A percentile compares a stretch with the other conserved stretches of the same genome.
Conservation (phyloP, 2,888 invertebrate genomes). For the Endotricha flammealis region DNA sequence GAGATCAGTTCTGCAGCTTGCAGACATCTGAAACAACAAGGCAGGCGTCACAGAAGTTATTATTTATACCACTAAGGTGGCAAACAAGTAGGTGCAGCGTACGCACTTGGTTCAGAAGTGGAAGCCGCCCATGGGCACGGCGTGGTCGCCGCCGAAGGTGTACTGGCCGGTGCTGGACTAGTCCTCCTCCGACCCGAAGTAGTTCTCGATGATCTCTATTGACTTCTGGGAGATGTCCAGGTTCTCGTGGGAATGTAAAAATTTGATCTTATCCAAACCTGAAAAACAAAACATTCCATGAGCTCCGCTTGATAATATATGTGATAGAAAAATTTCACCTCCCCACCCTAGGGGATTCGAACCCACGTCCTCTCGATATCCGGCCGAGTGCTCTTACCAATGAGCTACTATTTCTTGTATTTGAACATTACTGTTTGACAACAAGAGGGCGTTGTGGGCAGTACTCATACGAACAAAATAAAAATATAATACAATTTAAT, state of each 20-base stretch:
- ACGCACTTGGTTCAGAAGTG: constrained; percentile 81
- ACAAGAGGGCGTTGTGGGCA: no score
- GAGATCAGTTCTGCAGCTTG: constrained; percentile 17
- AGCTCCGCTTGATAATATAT: no score
- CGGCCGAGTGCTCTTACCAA: no score
- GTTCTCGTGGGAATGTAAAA: constrained; percentile 97
- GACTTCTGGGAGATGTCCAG: constrained; percentile 98
- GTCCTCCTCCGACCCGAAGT: constrained; percentile 95
- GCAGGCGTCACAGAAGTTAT: background rate
- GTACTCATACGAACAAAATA: no score
- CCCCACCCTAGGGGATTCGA: no score
- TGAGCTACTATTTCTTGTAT: no score
- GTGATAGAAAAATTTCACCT: no score
- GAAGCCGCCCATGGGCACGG: constrained; percentile 88
- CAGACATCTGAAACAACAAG: constrained; percentile 34
- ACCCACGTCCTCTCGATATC: no score
- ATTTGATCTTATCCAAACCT: constrained; percentile 99
- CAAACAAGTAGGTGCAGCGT: background rate
- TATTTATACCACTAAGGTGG: background rate
- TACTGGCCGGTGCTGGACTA: constrained; percentile 87
- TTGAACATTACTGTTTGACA: no score
- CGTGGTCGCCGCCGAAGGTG: constrained; percentile 83
- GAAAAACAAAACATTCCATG: constrained; percentile 35
- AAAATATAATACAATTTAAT: no score
- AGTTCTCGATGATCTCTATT: constrained; percentile 97